Base-by-base conservation (phyloP, 1,140 invertebrate species). In the Drosophila pruinosa region DNA sequence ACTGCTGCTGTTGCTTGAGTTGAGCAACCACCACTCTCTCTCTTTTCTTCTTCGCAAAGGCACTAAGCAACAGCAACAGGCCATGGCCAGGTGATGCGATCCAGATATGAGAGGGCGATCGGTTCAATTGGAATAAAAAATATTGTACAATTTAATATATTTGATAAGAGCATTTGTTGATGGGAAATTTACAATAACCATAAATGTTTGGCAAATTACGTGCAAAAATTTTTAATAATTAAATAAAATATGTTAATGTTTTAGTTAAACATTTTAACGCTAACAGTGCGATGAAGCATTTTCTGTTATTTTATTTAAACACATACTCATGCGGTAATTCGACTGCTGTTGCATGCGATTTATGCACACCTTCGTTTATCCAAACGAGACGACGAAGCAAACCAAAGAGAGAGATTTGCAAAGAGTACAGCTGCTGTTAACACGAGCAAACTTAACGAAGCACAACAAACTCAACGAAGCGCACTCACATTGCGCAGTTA, bases 401-500 rank as follows among this genome's bases (percentile, higher is more conserved):
- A 28, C 2, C 14, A n/a, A 62, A 41, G 34, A 62, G 43, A 28
- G 34, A 14, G 31, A 3, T 2, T 28, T 22, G 10, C 3, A 34
- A 34, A 48, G 57, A 38, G 57, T 48, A 22, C 15, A 3, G 2
- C 3, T 4, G 36, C 21, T 26, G 15, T 24, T 19, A 57, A 43
- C 22, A 43, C 24, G 24, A 6, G 24, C 26, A 2, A 59, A 54
- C 50, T 45, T 22, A 56, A 56, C 62, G 58, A 48, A 61, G 10
- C 21, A 39, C 47, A 38, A 31, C n/a, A n/a, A n/a, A n/a, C 61
- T 57, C 15, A 61, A 68, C 63, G 58, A 70, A 70, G 12, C 17
- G 12, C 57, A 14, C n/a, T 47, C 38, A 21, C 41, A 22, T 24
- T 41, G 36, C 36, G 38, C 39, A 64, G 4, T n/a, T 19, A 17